phyloP scores from a whole-genome alignment of 2,797 vertebrate species.

The Catharus ustulatus region DNA sequence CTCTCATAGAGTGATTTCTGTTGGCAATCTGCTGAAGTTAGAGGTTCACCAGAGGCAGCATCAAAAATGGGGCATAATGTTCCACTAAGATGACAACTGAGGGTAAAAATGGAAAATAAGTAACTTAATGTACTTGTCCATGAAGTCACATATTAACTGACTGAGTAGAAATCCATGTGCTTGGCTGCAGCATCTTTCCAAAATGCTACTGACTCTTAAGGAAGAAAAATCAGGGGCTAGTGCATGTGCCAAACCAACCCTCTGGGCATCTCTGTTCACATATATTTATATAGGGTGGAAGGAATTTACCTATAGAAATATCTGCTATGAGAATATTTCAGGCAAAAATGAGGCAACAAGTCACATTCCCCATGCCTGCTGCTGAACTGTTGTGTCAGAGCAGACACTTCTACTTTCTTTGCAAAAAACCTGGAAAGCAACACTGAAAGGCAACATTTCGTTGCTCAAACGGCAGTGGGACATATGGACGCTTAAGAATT shows the following conservation, averaged over 20 bases:
- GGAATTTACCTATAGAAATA: not conserved
- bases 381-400: not conserved
- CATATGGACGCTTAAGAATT: not conserved
- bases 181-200: not conserved
- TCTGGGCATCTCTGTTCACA: not conserved
- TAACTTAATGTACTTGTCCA: not conserved
- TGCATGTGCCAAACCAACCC: not conserved
- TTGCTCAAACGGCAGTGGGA: not conserved
- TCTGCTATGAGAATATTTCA: not conserved
- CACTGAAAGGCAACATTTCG: not conserved
- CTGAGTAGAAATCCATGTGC: not conserved
- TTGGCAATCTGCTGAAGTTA: not conserved
- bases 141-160: not conserved
- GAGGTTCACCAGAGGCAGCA: not conserved
- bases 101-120: not conserved
- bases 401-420: not conserved
- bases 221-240: not conserved
- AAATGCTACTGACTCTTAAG: not conserved
- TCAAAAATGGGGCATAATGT: not conserved
- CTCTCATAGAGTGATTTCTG: not conserved
- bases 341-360: not conserved
- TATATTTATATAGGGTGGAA: not conserved
- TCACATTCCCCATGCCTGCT: rapidly evolving
- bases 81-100: not conserved
- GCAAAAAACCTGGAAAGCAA: not conserved